A percentile compares a stretch with the other conserved stretches of the same genome.
Evolutionary conservation across 2,797 vertebrate species (phyloP).

Genomic region (Clarias pachynema): DNA sequence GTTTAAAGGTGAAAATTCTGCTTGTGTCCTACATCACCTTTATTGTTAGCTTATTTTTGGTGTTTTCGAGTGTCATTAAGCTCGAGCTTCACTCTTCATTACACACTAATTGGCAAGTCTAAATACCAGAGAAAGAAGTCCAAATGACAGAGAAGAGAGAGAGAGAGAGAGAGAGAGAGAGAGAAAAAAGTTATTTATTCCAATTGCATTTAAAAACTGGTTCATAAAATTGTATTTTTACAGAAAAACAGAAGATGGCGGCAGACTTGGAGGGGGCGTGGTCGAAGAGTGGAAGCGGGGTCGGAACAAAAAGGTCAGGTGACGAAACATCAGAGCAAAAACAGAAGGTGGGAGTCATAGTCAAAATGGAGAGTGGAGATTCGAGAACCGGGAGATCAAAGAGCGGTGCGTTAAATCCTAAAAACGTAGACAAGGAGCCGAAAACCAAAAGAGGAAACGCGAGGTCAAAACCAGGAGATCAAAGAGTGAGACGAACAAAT

Average conservation of each 20-base stretch:
- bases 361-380: too few species aligned
- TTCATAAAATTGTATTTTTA: not conserved
- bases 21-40: not conserved
- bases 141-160: not conserved
- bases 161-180: conserved; percentile 10
- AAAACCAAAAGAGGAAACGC: too few species aligned
- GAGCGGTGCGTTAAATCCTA: too few species aligned
- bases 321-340: too few species aligned
- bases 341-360: too few species aligned
- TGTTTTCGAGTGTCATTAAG: conserved; percentile 4
- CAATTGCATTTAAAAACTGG: not conserved
- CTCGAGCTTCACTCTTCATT: conserved; percentile 14
- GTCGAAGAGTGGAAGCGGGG: too few species aligned
- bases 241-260: not conserved
- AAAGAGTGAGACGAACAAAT: too few species aligned
- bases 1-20: not conserved
- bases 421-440: too few species aligned
- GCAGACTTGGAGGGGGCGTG: too few species aligned
- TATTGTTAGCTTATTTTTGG: not conserved
- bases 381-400: too few species aligned
- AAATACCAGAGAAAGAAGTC: not conserved
- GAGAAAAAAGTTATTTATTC: not conserved
- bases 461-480: too few species aligned
- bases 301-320: too few species aligned
- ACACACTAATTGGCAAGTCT: not conserved